Base-by-base conservation (phyloP, 1,140 invertebrate species). In the Dufourea novaeangliae region DNA sequence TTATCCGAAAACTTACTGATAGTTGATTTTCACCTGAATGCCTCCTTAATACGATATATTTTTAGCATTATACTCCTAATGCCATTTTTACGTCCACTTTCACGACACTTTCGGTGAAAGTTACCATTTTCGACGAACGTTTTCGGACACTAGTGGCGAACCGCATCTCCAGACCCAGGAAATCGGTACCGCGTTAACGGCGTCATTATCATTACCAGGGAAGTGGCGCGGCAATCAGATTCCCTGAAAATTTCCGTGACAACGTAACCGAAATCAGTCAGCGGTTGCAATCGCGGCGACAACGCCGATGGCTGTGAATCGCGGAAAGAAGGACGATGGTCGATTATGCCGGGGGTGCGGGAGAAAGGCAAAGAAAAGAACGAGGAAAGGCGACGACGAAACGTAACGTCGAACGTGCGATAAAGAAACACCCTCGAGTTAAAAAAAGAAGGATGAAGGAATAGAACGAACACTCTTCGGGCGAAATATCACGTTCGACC, bases 401-500 rank as follows among this genome's bases (percentile, higher is more conserved):
- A 68, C 50, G 61, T 25, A 50, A 32, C 37, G 39, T 5, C 4
- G 34, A 10, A 10, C 17, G 27, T 11, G 52, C 4, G 10, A 12
- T 22, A 27, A 11, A 25, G 22, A 54, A 2, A 44, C 68, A 76
- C 52, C 70, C 66, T 78, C 34, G 41, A 75, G 32, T 54, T 5
- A 50, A 6, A 7, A 7, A n/a, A 25, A 25, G 39, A 50, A 14
- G 4, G 37, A 34, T 4, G 14, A 8, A 44, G 34, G 50, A 34
- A 62, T 52, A 22, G 62, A 10, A 34, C n/a, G 41, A 34, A 66
- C 69, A 61, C 56, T 63, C 70, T 64, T 25, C 63, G 44, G 69
- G 64, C 82, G 73, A 84, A 84, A 84, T 68, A 84, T 84, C 83
- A 84, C 78, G 78, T 84, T 72, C 82, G 72, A 80, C 75, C 83